Conservation (phyloP, 2,888 invertebrate genomes). For the Iphiclides podalirius region DNA sequence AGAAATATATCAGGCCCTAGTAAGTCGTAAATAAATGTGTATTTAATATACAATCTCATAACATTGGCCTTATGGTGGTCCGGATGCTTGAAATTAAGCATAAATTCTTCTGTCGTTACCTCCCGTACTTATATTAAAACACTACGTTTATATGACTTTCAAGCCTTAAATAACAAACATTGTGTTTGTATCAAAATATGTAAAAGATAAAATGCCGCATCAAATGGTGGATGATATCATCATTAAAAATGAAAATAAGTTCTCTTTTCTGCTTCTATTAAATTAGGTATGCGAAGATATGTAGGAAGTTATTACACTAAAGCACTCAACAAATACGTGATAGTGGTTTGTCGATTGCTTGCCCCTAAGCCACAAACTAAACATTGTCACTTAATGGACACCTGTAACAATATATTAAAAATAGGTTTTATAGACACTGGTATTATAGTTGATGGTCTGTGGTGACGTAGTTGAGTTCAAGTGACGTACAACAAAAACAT, state of each 20-base stretch:
- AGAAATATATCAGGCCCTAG: background rate
- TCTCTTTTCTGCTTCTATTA: background rate
- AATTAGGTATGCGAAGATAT: background rate
- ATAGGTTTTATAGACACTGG: no score
- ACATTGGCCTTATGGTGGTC: background rate
- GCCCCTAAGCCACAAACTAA: background rate
- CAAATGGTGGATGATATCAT: no score
- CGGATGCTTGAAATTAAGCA: slow-evolving; percentile 7
- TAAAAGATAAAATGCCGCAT: no score
- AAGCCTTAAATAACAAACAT: no score
- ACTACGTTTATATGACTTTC: background rate
- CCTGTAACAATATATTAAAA: no score
- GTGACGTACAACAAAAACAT: no score
- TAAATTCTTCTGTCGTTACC: slow-evolving; percentile 2
- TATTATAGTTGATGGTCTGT: no score
- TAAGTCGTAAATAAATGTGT: background rate
- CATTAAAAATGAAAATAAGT: no score
- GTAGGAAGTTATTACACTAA: slow-evolving; percentile 1
- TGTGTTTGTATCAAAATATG: no score
- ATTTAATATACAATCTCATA: background rate
- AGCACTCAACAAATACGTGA: background rate
- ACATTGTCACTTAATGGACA: no score
- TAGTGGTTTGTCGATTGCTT: background rate
- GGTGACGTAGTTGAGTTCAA: no score
- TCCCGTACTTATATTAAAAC: slow-evolving; percentile 3